Evolutionary conservation across 2,888 invertebrate species (phyloP), one percentile per base, ranked within the genome.

Genomic region (Trachelus tabidus): DNA sequence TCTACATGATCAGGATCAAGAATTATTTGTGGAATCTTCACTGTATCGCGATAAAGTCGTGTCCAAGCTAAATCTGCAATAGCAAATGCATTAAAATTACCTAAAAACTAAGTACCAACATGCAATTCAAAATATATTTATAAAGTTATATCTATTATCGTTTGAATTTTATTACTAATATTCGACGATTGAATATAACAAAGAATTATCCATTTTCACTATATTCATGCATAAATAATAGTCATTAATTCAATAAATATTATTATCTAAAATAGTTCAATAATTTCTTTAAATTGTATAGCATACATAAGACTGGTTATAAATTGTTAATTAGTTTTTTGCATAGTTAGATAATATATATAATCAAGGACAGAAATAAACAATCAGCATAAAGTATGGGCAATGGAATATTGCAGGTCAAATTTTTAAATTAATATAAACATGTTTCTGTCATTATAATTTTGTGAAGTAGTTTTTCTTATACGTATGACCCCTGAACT

Each of bases 31-130:
- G 76, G 75, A 79, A 83, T 83, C 76, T 83, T 86, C 56, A 82
- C 84, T 75, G 75, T 84, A 30, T 80, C 80, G 0, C 79, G 68
- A 12, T 83, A 82, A 34, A 91, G 80, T 80, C 90, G 88, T n/a
- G 71, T 31, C 71, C 71, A 71, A 33, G 71, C 71, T 34, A 34
- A 6, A 12, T 34, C 71, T 71, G 31, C 1, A 56, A 56, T 56
- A 56, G 23, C 9, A 23, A 9, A 56, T 56, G 23, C 9, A 56
- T 23, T 56, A 56, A 56, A 56, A 56, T 56, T 23, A 23, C 9
- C 23, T 9, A 56, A 23, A 56, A 56, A 23, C 56, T 56, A 9
- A 56, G 23, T 23, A 56, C 9, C 2, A 56, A 56, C 9, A 56
- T 56, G 23, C 3, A 56, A 23, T 56, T 56, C 2, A 6, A 56